Percentiles rank a stretch among this genome's conserved stretches.
These are phyloP conservation scores for Chlorodrepanis virens DNA, from an alignment of 2,113 vertebrate species.

Conservation along the genomic window DNA sequence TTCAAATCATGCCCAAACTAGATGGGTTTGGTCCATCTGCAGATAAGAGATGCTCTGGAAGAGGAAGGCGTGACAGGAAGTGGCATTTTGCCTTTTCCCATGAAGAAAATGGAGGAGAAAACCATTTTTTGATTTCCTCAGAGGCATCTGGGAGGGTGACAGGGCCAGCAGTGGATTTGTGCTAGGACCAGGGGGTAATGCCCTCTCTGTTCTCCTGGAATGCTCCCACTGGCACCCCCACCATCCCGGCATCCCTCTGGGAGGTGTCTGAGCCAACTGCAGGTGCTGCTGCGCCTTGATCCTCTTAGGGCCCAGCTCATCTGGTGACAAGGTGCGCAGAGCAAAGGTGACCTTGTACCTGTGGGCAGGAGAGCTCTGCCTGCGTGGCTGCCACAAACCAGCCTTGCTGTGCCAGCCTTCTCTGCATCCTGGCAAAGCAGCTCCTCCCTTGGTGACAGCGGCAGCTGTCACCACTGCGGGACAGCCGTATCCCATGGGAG, in stretches of 20 bases:
- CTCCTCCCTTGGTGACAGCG: neutral
- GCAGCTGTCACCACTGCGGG: accelerated
- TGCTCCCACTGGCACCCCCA: accelerated
- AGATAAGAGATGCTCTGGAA: neutral
- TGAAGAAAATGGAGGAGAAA: neutral
- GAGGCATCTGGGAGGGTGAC: neutral
- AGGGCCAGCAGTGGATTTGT: neutral
- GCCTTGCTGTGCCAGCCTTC: neutral
- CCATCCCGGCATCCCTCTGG: accelerated
- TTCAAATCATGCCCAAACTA: accelerated
- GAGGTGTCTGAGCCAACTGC: neutral
- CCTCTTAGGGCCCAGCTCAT: conserved; percentile 5
- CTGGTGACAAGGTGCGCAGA: accelerated
- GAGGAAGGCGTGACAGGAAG: neutral
- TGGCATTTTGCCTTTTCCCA: neutral
- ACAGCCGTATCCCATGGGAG: accelerated
- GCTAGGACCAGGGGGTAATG: neutral
- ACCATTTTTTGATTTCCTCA: neutral
- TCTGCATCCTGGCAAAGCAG: neutral
- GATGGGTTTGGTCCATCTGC: neutral
- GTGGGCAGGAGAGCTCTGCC: neutral
- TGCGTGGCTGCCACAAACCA: neutral
- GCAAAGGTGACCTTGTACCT: neutral
- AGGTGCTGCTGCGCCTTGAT: conserved; percentile 26
- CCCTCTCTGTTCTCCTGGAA: accelerated